These are phyloP conservation scores for Metellina segmentata DNA, from an alignment of 2,888 invertebrate species.

Conservation along the genomic window DNA sequence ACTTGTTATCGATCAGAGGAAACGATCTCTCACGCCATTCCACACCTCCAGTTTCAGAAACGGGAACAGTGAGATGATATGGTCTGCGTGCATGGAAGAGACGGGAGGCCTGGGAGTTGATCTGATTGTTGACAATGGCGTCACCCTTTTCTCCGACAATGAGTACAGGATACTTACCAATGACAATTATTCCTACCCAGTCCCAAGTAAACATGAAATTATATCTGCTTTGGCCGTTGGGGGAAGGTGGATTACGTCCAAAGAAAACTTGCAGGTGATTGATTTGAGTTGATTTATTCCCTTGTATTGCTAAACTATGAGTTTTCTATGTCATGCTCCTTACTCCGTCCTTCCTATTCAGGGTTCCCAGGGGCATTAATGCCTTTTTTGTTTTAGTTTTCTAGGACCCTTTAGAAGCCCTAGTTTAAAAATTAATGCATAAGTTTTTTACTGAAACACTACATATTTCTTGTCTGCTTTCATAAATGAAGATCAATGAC, in stretches of 20 bases:
- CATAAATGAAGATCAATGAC: no score
- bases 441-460: no score
- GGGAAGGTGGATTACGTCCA: constrained; percentile 82
- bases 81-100: constrained; percentile 81
- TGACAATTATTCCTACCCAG: constrained; percentile 79
- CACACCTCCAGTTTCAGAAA: constrained; percentile 57
- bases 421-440: no score
- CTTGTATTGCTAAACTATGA: background rate
- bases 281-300: background rate
- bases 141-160: constrained; percentile 80
- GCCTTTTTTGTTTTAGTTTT: background rate
- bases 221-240: constrained; percentile 82
- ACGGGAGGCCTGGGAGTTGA: constrained; percentile 82
- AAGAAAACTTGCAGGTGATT: constrained; percentile 81
- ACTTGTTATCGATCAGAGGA: constrained; percentile 81
- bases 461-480: no score
- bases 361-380: background rate
- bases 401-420: no score
- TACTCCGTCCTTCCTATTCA: background rate
- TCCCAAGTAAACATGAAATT: constrained; percentile 82
- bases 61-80: constrained; percentile 74
- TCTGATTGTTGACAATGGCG: constrained; percentile 82
- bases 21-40: constrained; percentile 77
- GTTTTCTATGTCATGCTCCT: background rate
- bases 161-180: constrained; percentile 79